Evolutionary conservation across 1,140 invertebrate species (phyloP), one percentile per base, ranked within the genome.

Genomic region (Caenorhabditis tropicalis): DNA sequence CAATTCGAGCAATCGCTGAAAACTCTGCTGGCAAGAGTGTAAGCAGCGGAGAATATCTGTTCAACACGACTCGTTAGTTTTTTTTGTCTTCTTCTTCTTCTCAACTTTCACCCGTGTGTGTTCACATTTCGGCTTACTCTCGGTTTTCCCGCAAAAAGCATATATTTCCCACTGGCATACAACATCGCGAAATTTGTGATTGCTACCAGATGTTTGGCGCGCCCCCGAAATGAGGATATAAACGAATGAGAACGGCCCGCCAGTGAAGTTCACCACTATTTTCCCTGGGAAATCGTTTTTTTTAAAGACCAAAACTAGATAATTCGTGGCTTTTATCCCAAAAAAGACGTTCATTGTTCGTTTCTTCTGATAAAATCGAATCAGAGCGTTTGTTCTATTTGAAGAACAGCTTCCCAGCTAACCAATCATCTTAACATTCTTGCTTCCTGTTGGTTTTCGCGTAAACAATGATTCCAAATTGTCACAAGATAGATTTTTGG

Each of bases 41-140:
- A 10, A 27, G 2, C 15, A 80, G 70, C 43, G 39, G 15, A 19
- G 33, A 39, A 16, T 43, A 74, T 39, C 29, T 74, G 31, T 65
- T 84, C 24, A 80, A 84, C 39, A 84, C 83, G n/a, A 84, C 83
- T 56, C 58, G 83, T 84, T 58, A 51, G 82, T 46, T 6, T 3
- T 60, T 33, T 43, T 19, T 39, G 43, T 21, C 1, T 84, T 24
- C n/a, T n/a, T n/a, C n/a, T 12, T 1, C 43, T 24, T 31, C n/a
- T 4, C 7, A 27, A 46, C 43, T 21, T 31, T 53, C 16, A 46
- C 46, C 5, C 46, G 48, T 24, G 29, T 29, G 29, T 79, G 70
- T 81, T 53, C 33, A 16, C 21, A 21, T 53, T n/a, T 81, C 39
- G 3, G 29, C 21, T 33, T 24, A 10, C 27, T 53, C 48, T 81